phyloP scores from a whole-genome alignment of 2,888 invertebrate species.

The Andrena praecox region DNA sequence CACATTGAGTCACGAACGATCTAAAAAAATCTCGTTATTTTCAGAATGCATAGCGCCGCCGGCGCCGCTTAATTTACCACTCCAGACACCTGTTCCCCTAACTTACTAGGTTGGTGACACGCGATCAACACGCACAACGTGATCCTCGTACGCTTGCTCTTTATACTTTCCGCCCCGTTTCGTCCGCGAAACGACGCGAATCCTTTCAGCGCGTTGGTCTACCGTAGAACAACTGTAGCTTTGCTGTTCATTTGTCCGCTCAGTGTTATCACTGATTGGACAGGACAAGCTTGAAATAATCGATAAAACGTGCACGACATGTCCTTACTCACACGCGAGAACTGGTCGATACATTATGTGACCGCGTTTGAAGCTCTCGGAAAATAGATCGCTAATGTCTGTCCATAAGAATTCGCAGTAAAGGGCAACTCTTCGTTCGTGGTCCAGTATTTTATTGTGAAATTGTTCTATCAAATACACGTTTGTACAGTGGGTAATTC shows the following conservation, averaged over 20 bases:
- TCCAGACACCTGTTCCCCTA: conserved; percentile 46
- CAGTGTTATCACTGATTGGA: conserved; percentile 59
- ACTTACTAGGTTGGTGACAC: conserved; percentile 45
- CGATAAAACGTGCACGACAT: conserved; percentile 74
- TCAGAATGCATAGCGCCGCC: conserved; percentile 41
- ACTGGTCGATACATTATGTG: conserved; percentile 70
- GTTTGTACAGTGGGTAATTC: conserved; percentile 12
- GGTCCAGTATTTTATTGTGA: conserved; percentile 20
- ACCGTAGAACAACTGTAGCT: conserved; percentile 42
- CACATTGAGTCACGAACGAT: conserved; percentile 42
- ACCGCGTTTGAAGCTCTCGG: conserved; percentile 15
- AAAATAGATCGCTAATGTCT: background rate
- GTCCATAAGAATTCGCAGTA: background rate
- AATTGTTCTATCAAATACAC: conserved; percentile 24
- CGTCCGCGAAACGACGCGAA: conserved; percentile 1
- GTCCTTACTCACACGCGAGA: conserved; percentile 72
- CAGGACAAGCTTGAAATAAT: conserved; percentile 72
- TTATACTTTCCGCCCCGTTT: background rate
- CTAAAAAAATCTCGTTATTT: conserved; percentile 64
- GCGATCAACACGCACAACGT: conserved; percentile 8
- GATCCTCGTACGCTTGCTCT: background rate
- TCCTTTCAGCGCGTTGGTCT: conserved; percentile 22
- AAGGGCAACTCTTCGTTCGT: background rate
- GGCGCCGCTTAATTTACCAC: conserved; percentile 53
- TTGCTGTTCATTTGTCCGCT: conserved; percentile 54